These are phyloP conservation scores for Caranx melampygus DNA, from an alignment of 2,113 vertebrate genomes.

Conservation along the genomic window DNA sequence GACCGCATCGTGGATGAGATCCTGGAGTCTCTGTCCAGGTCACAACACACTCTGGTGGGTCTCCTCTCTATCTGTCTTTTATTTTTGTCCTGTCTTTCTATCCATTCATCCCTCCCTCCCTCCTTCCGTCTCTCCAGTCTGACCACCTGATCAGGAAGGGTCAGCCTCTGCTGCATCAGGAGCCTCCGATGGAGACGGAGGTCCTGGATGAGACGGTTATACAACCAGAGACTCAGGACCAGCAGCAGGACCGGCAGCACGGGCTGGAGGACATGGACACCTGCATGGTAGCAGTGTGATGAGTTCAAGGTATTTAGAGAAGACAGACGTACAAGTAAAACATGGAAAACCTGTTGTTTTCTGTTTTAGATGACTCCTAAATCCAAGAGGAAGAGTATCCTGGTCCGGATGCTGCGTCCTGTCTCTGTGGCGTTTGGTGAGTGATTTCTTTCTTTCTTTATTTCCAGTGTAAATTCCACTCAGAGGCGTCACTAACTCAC, in stretches of 20 bases:
- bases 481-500: no score
- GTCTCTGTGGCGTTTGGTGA: constrained; percentile 96
- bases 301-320: neutral
- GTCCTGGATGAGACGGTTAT: constrained; percentile 85
- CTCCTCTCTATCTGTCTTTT: neutral
- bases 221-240: constrained; percentile 77
- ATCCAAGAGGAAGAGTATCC: constrained; percentile 97
- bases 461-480: no score
- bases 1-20: constrained; percentile 96
- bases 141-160: constrained; percentile 88
- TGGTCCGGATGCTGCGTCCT: constrained; percentile 95
- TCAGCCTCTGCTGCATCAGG: constrained; percentile 84
- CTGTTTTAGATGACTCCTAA: constrained; percentile 89
- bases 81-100: neutral
- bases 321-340: neutral
- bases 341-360: neutral
- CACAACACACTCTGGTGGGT: constrained; percentile 93
- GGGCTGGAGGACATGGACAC: constrained; percentile 87
- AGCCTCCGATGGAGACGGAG: constrained; percentile 84
- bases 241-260: constrained; percentile 73
- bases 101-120: neutral
- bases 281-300: constrained; percentile 83
- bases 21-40: constrained; percentile 91
- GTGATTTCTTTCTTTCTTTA: constrained; percentile 22
- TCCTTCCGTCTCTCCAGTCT: constrained; percentile 78